Base-by-base conservation (phyloP, 2,797 vertebrate species). In the Podargus strigoides region DNA sequence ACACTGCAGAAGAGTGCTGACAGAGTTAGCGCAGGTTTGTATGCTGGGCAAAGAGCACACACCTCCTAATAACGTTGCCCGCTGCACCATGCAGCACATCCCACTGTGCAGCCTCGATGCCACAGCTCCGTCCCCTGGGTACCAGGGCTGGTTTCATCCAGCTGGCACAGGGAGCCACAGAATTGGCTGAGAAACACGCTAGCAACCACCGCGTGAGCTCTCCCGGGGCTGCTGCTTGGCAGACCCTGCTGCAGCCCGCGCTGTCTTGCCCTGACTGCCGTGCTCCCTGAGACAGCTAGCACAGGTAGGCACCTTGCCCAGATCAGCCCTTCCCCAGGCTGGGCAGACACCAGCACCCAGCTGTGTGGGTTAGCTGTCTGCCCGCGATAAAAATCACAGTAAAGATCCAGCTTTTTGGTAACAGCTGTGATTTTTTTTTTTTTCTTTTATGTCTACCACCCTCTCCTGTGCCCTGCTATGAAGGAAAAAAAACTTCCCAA, bases 341-440 rank as follows among this genome's bases (percentile, higher is more conserved):
- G 64, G 68, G 92, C 94, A 93, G 75, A 75, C 86, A 93, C n/a
- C 77, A 87, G 70, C 84, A 93, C 44, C 58, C 85, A 68, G 62
- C 50, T 92, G 77, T 89, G 87, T 89, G 92, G 89, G 85, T 91
- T 94, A 87, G 52, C 37, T 89, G 89, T 91, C 85, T 93, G 91
- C 69, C 44, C 0, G 12, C 0, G 69, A 94, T 93, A 96, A 95
- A 82, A 96, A 92, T 95, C 79, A 0, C 46, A 16, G 58, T 46
- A 77, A 93, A 81, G 46, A 85, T 39, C 0, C 0, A 0, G 27
- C 5, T 52, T 74, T 87, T 75, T 21, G 13, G 21, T 77, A 72
- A 92, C 0, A 0, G 39, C 46, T 89, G 37, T 58, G 34, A 62
- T 85, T 76, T 69, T 18, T 76, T 58, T 19, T 56, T 41, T 39